phyloP scores from a whole-genome alignment of 2,113 vertebrate genomes.

The Dipodomys spectabilis region DNA sequence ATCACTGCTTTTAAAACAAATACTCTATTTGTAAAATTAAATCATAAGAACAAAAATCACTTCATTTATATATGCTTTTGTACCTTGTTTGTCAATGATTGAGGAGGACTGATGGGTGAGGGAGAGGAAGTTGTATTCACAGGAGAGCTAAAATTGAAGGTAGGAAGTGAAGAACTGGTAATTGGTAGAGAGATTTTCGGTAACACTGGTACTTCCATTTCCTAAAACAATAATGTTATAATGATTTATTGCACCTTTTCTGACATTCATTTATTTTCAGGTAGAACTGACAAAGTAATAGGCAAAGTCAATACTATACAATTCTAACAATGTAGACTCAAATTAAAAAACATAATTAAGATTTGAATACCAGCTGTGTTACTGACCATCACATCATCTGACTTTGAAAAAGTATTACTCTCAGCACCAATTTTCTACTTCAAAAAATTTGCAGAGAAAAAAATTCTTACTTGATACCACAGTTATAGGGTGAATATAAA shows the following conservation, averaged over 20 bases:
- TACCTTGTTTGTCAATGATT: conserved; percentile 86
- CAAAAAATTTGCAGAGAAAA: neutral
- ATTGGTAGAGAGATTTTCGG: conserved; percentile 94
- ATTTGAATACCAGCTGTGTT: conserved; percentile 17
- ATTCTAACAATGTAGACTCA: neutral
- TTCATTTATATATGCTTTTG: neutral
- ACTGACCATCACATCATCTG: neutral
- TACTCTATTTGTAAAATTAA: neutral
- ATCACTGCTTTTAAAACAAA: neutral
- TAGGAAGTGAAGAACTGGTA: conserved; percentile 90
- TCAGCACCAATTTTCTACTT: conserved; percentile 32
- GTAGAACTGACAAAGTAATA: neutral
- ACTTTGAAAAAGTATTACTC: neutral
- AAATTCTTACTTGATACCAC: too few relatives aligned
- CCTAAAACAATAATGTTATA: conserved; percentile 80
- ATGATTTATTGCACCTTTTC: neutral
- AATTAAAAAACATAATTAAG: conserved; percentile 19
- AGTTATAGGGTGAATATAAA: neutral
- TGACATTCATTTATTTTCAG: conserved; percentile 45
- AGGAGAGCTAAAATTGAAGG: conserved; percentile 91
- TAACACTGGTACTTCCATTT: conserved; percentile 89
- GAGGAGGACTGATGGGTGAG: conserved; percentile 76
- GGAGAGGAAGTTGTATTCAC: conserved; percentile 78
- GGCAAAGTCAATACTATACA: neutral
- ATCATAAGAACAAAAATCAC: conserved; percentile 7